Evolutionary conservation across 2,797 vertebrate genomes (phyloP).

Genomic region (Anas acuta): DNA sequence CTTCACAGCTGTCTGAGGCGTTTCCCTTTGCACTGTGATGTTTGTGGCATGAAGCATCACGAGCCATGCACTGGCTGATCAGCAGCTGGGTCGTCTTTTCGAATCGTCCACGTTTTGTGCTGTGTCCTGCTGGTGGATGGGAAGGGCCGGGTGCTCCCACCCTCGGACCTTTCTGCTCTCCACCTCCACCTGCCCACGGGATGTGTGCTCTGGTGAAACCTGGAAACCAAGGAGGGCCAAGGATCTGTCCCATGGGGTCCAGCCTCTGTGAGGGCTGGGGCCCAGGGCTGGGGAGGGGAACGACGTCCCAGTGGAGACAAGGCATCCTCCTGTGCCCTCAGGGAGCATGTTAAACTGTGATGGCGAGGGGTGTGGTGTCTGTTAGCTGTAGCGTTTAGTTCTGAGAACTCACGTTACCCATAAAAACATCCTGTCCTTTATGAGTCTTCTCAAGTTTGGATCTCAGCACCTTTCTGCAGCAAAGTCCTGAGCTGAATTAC

Average conservation of each 20-base stretch:
- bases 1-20: not conserved
- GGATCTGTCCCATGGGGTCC: not conserved
- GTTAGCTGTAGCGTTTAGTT: not conserved
- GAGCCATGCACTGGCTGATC: not conserved
- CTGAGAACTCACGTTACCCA: fast-evolving
- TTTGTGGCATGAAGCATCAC: not conserved
- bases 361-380: not conserved
- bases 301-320: fast-evolving
- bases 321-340: fast-evolving
- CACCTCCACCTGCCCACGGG: not conserved
- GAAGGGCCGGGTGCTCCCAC: not conserved
- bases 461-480: not conserved
- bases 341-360: not conserved
- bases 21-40: not conserved
- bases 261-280: not conserved
- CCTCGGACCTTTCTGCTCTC: no score
- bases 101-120: no score
- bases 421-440: not conserved
- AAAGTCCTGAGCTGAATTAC: not conserved
- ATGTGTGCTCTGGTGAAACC: fast-evolving
- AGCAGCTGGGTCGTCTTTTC: not conserved
- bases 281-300: not conserved
- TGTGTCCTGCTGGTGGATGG: not conserved
- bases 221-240: fast-evolving
- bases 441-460: not conserved